Conservation (phyloP, 2,797 vertebrate species). For the Silurus aristotelis region DNA sequence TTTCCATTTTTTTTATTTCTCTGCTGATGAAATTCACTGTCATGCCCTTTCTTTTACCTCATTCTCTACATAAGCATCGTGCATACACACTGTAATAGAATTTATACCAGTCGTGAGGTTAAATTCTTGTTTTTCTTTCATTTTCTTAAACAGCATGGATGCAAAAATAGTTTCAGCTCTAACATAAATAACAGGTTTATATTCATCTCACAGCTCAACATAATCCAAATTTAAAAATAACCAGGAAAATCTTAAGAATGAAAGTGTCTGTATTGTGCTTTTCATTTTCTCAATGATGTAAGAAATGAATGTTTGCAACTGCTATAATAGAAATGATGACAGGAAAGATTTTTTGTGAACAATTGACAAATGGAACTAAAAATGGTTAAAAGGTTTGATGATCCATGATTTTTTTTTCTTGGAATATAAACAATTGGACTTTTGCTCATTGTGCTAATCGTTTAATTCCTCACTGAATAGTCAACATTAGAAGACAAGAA, state of each 20-base stretch:
- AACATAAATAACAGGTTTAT: background rate
- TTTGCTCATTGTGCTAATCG: background rate
- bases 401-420: background rate
- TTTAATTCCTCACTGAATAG: background rate
- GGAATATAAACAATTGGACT: background rate
- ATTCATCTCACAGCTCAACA: background rate
- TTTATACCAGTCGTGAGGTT: background rate
- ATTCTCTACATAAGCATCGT: background rate
- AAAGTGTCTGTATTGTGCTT: background rate
- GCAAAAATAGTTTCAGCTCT: background rate
- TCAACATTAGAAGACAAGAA: background rate
- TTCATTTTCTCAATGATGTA: background rate
- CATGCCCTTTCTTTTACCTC: background rate
- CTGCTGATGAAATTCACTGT: slow-evolving; percentile 15
- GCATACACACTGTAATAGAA: background rate
- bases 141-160: background rate
- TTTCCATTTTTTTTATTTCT: background rate
- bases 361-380: background rate
- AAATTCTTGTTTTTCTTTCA: background rate
- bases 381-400: background rate
- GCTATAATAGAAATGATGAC: background rate
- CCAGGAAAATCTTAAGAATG: background rate
- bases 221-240: background rate
- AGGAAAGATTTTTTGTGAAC: background rate
- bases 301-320: background rate